phyloP scores from a whole-genome alignment of 1,140 invertebrate genomes.

The Coboldia fuscipes region DNA sequence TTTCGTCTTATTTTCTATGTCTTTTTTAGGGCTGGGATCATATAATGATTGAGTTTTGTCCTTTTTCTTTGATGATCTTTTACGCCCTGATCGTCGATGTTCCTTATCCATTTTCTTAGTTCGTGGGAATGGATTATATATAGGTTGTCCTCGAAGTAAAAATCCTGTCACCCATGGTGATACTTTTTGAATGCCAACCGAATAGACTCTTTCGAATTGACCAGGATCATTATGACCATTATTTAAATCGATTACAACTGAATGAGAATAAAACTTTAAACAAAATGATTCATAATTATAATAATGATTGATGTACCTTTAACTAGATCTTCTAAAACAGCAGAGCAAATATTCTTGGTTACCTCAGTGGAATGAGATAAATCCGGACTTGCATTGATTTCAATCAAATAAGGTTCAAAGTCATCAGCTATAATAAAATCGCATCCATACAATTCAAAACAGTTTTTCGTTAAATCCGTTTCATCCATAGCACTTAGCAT shows the following conservation, averaged over 20 bases:
- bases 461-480: constrained; percentile 50
- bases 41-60: too few relatives aligned
- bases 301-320: constrained; percentile 45
- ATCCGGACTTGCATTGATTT: constrained; percentile 81
- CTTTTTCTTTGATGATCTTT: too few relatives aligned
- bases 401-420: constrained; percentile 73
- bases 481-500: constrained; percentile 56
- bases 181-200: neutral
- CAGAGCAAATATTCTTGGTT: constrained; percentile 58
- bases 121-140: too few relatives aligned
- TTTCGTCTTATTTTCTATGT: too few relatives aligned
- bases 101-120: too few relatives aligned
- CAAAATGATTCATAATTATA: neutral
- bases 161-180: too few relatives aligned
- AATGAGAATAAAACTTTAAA: neutral
- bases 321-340: constrained; percentile 64
- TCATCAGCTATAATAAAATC: constrained; percentile 80
- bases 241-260: neutral
- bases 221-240: too few relatives aligned
- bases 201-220: neutral
- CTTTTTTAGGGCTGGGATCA: too few relatives aligned
- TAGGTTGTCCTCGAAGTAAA: too few relatives aligned
- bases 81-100: too few relatives aligned
- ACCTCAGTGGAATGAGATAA: constrained; percentile 62
- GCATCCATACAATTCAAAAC: constrained; percentile 80